Evolutionary conservation across 2,888 invertebrate genomes (phyloP).

Genomic region (Bursaphelenchus okinawaensis): DNA sequence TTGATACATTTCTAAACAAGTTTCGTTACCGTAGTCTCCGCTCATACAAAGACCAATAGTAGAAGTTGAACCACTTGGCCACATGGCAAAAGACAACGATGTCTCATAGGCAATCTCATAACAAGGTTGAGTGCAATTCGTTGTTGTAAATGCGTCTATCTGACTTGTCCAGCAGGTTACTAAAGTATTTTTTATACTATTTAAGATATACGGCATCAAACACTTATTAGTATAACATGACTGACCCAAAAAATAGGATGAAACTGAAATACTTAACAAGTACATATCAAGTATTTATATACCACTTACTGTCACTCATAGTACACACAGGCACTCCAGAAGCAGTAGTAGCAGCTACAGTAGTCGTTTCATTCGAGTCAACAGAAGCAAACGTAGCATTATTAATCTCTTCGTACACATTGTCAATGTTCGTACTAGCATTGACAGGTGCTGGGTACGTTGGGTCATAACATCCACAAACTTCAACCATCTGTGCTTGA

Average conservation of each 20-base stretch:
- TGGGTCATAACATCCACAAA: slow-evolving; percentile 23
- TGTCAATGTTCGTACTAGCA: neutral
- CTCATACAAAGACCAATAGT: slow-evolving; percentile 20
- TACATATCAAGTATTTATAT: too few relatives aligned
- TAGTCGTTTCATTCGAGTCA: neutral
- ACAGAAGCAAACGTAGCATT: neutral
- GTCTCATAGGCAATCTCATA: slow-evolving; percentile 22
- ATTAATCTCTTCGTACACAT: neutral
- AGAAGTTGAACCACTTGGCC: slow-evolving; percentile 19
- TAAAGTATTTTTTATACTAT: neutral
- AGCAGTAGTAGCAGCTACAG: neutral
- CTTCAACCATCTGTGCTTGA: slow-evolving; percentile 17
- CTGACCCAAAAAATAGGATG: neutral
- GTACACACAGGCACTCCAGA: neutral
- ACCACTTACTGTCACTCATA: slow-evolving; percentile 11
- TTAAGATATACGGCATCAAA: neutral
- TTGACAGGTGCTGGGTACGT: slow-evolving; percentile 18
- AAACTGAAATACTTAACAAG: neutral
- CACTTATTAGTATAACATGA: neutral
- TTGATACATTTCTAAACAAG: slow-evolving; percentile 16
- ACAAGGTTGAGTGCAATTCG: slow-evolving; percentile 17
- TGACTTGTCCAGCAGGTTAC: slow-evolving; percentile 10
- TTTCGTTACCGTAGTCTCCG: slow-evolving; percentile 16
- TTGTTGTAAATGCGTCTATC: neutral
- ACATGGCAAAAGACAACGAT: slow-evolving; percentile 11